These are phyloP conservation scores for Phaetusa simplex DNA, from an alignment of 2,113 vertebrate species.

Conservation along the genomic window DNA sequence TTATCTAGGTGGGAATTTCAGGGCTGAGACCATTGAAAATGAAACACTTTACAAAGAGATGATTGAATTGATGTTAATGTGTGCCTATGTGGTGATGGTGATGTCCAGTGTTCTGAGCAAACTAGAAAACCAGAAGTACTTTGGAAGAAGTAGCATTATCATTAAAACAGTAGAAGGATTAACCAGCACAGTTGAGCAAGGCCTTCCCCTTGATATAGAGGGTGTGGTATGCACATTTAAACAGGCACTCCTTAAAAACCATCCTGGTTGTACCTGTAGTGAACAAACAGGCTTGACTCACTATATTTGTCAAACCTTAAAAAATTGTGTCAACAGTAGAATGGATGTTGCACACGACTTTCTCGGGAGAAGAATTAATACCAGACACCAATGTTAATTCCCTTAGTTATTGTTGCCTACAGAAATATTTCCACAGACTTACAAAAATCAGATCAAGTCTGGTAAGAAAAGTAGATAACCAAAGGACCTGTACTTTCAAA, in stretches of 20 bases:
- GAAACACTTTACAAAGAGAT: not conserved
- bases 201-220: slow-evolving; percentile 16
- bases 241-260: slow-evolving; percentile 59
- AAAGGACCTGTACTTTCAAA: not conserved
- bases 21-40: not conserved
- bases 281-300: slow-evolving; percentile 64
- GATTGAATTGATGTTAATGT: not conserved
- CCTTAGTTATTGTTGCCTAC: not conserved
- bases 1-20: not conserved
- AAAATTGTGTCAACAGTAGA: not conserved
- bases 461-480: not conserved
- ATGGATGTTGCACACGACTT: slow-evolving; percentile 14
- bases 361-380: not conserved
- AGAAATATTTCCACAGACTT: not conserved
- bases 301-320: not conserved
- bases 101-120: not conserved
- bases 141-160: not conserved
- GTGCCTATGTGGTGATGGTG: not conserved
- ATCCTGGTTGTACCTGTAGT: not conserved
- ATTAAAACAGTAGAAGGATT: not conserved
- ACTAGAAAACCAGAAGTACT: not conserved
- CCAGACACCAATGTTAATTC: not conserved
- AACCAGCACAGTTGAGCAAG: not conserved
- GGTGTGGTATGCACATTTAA: slow-evolving; percentile 49
- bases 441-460: not conserved